Base-by-base conservation (phyloP, 2,888 invertebrate species). In the Barypeithes pellucidus region DNA sequence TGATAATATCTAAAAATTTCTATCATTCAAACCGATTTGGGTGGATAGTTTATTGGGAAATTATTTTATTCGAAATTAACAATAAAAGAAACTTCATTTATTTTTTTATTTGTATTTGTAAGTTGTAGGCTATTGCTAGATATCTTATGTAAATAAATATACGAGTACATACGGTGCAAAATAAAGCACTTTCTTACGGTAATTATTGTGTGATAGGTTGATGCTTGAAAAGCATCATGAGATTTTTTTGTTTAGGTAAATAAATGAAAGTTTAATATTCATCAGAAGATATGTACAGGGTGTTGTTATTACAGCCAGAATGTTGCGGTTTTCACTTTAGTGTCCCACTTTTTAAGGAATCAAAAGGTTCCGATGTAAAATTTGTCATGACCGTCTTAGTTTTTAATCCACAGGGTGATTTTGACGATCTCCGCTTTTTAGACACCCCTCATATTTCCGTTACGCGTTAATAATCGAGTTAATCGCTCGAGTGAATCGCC, bases 201-300 rank as follows among this genome's bases (percentile, higher is more conserved):
- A 50, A 50, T 50, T 50, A 50, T 5, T 4, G 18, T 2, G 11
- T 9, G 50, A 50, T 22, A 12, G 50, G 50, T 50, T 50, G 20
- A 22, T 22, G 5, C 2, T 12, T 50, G 22, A 50, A 24, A 50
- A 50, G 22, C 22, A 50, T 22, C 20, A 12, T 50, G 50, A 22
- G 50, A 12, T 20, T 50, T 50, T 50, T 11, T 50, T 50, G 11
- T 14, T 22, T 18, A 45, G 14, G 18, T 45, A 45, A 45, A 45
- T 45, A 45, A 45, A 50, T 50, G 50, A 50, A 22, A 61, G 24
- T 41, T 12, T 8, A 36, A 36, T 36, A 36, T 11, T 36, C 12
- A 9, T 36, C 3, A 36, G 36, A 5, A 24, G 24, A 24, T 24
- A 24, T 8, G 9, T 33, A 5, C 33, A 33, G 33, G 33, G 33